Evolutionary conservation across 2,113 vertebrate genomes (phyloP).

Genomic region (Hyperoodon ampullatus): DNA sequence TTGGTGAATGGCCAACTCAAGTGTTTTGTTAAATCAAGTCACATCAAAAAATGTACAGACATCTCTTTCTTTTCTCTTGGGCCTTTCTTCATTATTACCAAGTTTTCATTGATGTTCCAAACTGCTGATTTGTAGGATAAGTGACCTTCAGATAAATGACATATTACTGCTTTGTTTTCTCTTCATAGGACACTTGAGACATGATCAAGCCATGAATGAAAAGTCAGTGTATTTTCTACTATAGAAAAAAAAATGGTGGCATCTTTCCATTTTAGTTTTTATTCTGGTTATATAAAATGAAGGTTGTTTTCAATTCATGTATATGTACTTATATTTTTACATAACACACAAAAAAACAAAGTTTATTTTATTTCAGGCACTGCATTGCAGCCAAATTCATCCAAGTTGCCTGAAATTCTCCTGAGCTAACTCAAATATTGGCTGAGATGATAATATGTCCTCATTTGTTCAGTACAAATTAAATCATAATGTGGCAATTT

Average conservation of each 20-base stretch:
- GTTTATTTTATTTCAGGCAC: not conserved
- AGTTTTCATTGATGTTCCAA: not conserved
- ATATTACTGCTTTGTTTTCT: conserved; percentile 8
- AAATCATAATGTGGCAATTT: conserved; percentile 51
- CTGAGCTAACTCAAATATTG: conserved; percentile 52
- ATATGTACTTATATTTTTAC: not conserved
- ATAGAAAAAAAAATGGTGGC: not conserved
- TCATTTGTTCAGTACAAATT: conserved; percentile 47
- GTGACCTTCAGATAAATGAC: not conserved
- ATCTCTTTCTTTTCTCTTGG: not conserved
- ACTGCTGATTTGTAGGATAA: not conserved
- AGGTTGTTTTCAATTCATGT: not conserved
- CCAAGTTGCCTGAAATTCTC: not conserved
- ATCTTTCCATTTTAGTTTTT: conserved; percentile 30
- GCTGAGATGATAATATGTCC: not conserved
- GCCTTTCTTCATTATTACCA: not conserved
- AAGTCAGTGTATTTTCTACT: not conserved
- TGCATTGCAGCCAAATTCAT: not conserved
- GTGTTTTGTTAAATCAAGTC: not conserved
- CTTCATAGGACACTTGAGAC: not conserved
- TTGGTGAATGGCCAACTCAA: not conserved
- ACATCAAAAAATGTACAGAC: not conserved
- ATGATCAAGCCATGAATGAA: not conserved
- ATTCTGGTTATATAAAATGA: not conserved
- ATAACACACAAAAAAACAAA: not conserved